phyloP scores from a whole-genome alignment of 2,113 vertebrate species.

The Eulacestoma nigropectus region DNA sequence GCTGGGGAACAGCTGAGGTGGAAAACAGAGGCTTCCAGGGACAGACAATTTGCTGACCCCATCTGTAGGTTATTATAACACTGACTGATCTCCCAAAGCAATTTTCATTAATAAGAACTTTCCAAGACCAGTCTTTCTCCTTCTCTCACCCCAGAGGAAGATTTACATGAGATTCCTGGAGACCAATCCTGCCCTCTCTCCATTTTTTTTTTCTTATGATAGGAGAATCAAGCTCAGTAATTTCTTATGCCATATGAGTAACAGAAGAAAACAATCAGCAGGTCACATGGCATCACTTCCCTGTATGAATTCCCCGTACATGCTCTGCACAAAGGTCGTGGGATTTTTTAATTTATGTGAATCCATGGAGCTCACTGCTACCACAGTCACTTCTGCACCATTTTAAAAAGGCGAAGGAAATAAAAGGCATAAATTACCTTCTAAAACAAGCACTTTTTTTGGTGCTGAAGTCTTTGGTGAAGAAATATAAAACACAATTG shows the following conservation, averaged over 20 bases:
- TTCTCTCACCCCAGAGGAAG: background rate
- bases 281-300: background rate
- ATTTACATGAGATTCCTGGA: background rate
- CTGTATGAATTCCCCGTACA: fast-evolving
- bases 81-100: background rate
- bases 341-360: background rate
- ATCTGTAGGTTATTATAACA: background rate
- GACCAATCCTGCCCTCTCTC: background rate
- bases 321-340: background rate
- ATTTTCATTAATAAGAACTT: background rate
- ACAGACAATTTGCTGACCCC: background rate
- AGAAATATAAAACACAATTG: constrained; percentile 22
- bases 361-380: background rate
- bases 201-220: background rate
- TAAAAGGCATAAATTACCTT: background rate
- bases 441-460: constrained; percentile 5
- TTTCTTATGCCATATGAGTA: background rate
- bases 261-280: background rate
- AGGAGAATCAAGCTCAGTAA: background rate
- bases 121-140: background rate
- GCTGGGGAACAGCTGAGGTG: background rate
- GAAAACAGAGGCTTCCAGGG: background rate
- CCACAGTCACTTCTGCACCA: background rate
- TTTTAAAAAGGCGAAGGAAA: constrained; percentile 1
- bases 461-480: background rate